phyloP scores from a whole-genome alignment of 2,888 invertebrate genomes.

The Deroplatys truncata region DNA sequence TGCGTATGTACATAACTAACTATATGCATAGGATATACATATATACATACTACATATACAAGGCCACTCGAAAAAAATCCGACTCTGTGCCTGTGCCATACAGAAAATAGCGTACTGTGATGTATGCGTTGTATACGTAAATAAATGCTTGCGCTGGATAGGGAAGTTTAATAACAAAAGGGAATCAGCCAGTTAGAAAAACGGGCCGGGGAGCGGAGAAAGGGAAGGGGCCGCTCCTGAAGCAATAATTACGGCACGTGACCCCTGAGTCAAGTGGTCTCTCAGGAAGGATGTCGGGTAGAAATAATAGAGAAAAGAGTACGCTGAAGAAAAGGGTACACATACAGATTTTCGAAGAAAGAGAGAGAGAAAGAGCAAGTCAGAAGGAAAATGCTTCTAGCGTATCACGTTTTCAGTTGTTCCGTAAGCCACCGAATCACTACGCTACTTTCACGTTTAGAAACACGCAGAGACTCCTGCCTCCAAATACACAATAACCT shows the following conservation, averaged over 20 bases:
- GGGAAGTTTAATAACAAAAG: neutral
- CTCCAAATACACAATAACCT: no score
- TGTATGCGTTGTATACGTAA: neutral
- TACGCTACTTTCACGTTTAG: neutral
- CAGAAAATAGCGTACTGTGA: neutral
- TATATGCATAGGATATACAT: neutral
- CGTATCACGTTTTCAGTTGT: neutral
- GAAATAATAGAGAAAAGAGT: constrained; percentile 1
- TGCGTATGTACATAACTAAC: neutral
- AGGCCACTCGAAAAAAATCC: neutral
- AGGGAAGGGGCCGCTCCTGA: neutral
- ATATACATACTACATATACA: neutral
- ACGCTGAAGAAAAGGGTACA: neutral
- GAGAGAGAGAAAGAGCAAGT: neutral
- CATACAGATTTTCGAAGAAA: neutral
- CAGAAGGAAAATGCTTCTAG: neutral
- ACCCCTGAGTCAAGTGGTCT: constrained; percentile 2
- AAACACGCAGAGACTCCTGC: no score
- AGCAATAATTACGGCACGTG: constrained; percentile 7
- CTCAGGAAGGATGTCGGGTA: neutral
- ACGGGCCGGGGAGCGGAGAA: neutral
- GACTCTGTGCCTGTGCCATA: neutral
- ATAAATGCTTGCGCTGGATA: neutral
- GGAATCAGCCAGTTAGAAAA: neutral
- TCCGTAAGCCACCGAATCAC: neutral